Evolutionary conservation across 2,113 vertebrate species (phyloP), one percentile per base, ranked within the genome.

Genomic region (Prinia subflava): DNA sequence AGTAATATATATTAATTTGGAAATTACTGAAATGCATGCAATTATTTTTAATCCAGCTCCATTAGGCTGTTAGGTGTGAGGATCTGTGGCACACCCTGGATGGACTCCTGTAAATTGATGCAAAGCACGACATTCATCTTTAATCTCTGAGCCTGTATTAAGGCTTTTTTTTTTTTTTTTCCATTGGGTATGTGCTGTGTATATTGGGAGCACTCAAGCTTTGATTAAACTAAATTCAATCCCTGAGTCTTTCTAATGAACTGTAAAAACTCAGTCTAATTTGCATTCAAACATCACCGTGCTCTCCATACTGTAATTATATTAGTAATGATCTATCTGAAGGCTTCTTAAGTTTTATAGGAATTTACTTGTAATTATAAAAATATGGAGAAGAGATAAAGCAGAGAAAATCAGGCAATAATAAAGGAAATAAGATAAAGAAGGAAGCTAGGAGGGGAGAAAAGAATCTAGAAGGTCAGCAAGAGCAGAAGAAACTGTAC

Each of bases 141-240:
- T 74, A 82, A 87, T 87, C 47, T 91, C 52, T n/a, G 41, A 60
- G 20, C 63, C 70, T 95, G 17, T 85, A 83, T 85, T 56, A 91
- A 83, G 20, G 39, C 11, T 50, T 46, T 74, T 68, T 78, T 80
- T 46, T 74, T 68, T 78, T 80, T 78, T 79, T 91, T 73, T 57
- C 25, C n/a, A 63, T 33, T 91, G 49, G 44, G 42, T 83, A 70
- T 94, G 70, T 92, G 62, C 83, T 91, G n/a, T 87, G 84, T 94
- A 87, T 94, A 84, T 75, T 77, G 65, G 81, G 71, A 96, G 35
- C 79, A 91, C 93, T 96, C 84, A 55, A 88, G 87, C 87, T 94
- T 97, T 96, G 94, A 97, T 95, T 97, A 96, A 96, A 97, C 56
- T 86, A 73, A 95, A 96, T 96, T 94, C 91, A 95, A 73, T 94